These are phyloP conservation scores for Nycticorax nycticorax DNA, from an alignment of 2,113 vertebrate species.

Conservation along the genomic window DNA sequence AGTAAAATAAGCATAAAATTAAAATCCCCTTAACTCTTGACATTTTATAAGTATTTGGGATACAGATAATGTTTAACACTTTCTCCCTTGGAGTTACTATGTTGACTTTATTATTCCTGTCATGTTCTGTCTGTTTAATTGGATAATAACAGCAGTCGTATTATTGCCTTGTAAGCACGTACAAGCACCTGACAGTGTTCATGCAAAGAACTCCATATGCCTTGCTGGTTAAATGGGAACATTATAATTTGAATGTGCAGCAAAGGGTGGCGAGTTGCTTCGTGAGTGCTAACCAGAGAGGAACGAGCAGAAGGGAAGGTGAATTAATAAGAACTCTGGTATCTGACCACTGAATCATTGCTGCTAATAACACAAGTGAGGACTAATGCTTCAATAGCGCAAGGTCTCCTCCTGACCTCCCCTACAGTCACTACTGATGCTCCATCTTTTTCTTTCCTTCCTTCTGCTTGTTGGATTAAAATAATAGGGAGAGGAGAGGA, in stretches of 20 bases:
- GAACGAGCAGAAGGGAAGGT: background rate
- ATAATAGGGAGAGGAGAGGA: background rate
- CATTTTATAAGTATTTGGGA: background rate
- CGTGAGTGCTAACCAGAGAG: background rate
- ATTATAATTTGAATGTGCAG: background rate
- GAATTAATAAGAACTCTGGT: background rate
- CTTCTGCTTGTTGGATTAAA: background rate
- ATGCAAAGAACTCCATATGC: background rate
- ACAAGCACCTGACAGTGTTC: conserved; percentile 1
- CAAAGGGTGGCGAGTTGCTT: background rate
- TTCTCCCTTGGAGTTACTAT: background rate
- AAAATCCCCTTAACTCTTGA: background rate
- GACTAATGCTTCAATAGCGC: background rate
- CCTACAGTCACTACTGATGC: fast-evolving
- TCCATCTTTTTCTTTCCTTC: background rate
- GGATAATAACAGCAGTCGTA: conserved; percentile 29
- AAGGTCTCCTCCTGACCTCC: background rate
- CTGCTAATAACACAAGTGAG: background rate
- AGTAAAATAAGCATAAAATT: background rate
- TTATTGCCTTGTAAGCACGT: background rate
- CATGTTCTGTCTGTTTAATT: conserved; percentile 42
- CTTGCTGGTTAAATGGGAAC: background rate
- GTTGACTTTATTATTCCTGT: conserved; percentile 8
- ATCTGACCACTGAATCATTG: background rate
- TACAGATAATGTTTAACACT: background rate